A percentile compares a stretch with the other conserved stretches of the same genome.
Conservation (phyloP, 2,797 vertebrate genomes). For the Lagocephalus sceleratus region DNA sequence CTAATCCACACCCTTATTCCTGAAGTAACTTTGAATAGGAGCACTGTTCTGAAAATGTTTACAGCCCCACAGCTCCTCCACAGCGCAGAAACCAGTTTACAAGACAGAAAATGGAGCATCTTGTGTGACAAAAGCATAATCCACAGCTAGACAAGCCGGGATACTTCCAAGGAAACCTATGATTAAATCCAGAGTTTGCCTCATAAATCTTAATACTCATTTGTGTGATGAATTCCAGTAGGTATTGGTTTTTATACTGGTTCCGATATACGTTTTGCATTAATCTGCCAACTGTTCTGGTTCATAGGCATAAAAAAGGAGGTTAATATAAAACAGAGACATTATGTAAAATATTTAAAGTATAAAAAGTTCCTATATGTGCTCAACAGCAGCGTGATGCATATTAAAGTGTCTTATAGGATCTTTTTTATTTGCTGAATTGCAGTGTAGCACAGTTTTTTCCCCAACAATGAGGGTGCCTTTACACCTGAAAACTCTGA, state of each 20-base stretch:
- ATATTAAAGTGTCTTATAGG: conserved; percentile 14
- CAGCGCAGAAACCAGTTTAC: conserved; percentile 12
- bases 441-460: conserved; percentile 32
- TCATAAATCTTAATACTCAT: too few species aligned
- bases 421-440: conserved; percentile 17
- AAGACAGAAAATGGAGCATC: background rate
- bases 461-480: conserved; percentile 11
- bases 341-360: conserved; percentile 15
- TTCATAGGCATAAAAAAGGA: background rate
- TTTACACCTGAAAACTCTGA: conserved; percentile 22
- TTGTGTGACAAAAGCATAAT: too few species aligned
- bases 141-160: too few species aligned
- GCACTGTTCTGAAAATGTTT: conserved; percentile 46
- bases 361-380: conserved; percentile 23
- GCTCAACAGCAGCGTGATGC: conserved; percentile 4
- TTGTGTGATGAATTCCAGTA: too few species aligned
- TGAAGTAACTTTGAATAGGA: conserved; percentile 30
- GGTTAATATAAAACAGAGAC: conserved; percentile 10
- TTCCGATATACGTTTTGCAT: too few species aligned
- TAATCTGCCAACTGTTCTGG: too few species aligned
- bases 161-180: too few species aligned
- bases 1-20: conserved; percentile 29
- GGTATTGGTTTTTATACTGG: too few species aligned
- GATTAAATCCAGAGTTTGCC: too few species aligned
- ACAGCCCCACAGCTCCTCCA: conserved; percentile 37